A percentile compares a stretch with the other conserved stretches of the same genome.
Conservation (phyloP, 2,797 vertebrate species). For the Dryobates pubescens region DNA sequence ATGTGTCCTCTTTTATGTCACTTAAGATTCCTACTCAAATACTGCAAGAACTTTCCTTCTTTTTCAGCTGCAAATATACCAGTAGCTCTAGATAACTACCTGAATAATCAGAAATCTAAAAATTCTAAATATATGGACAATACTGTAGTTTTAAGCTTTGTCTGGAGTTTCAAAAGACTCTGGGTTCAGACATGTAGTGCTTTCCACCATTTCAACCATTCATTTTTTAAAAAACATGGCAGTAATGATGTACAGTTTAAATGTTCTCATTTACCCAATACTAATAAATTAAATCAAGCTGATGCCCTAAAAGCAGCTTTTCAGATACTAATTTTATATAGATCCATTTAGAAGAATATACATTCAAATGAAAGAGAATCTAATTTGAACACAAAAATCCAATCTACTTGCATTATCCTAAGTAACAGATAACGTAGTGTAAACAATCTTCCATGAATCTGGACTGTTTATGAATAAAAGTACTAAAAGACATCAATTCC, state of each 20-base stretch:
- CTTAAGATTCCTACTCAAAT: neutral
- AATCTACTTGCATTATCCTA: neutral
- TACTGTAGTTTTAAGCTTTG: neutral
- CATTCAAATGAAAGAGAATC: neutral
- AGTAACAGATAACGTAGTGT: neutral
- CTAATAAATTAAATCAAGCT: neutral
- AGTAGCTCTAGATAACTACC: neutral
- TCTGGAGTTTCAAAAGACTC: neutral
- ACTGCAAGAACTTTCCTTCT: neutral
- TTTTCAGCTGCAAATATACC: neutral
- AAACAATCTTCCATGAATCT: neutral
- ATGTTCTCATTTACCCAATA: neutral
- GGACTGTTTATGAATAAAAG: neutral
- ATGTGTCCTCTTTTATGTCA: neutral
- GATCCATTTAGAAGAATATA: neutral
- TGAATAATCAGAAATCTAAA: neutral
- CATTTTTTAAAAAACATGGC: rapidly evolving
- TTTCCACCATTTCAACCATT: neutral
- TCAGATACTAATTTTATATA: neutral
- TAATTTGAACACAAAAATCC: neutral
- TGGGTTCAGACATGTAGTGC: neutral
- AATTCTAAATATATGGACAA: neutral
- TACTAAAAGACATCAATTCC: neutral
- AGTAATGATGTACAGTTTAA: neutral
- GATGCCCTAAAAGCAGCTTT: neutral